Base-by-base conservation (phyloP, 2,113 vertebrate species). In the Agelaius phoeniceus region DNA sequence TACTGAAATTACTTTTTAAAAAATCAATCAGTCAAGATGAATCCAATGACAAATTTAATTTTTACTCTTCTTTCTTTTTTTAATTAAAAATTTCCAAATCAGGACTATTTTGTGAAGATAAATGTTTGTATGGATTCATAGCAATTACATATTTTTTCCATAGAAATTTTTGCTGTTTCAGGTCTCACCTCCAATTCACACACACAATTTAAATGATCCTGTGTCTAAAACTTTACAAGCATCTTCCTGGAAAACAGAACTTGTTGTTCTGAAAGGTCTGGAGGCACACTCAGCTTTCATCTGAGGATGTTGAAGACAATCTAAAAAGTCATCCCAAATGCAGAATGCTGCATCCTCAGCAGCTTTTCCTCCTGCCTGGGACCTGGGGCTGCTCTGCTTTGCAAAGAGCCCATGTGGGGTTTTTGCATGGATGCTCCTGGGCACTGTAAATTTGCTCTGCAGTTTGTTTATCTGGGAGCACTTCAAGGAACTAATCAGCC, bases 361-460 rank as follows among this genome's bases (percentile, higher is more conserved):
- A 91, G 23, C 58, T 93, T 90, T 94, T 95, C 65, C 66, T 72
- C 68, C 61, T 84, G 72, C 63, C 54, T 63, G 82, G 62, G 75
- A 46, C 68, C 65, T 91, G 37, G 21, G 3, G 28, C 28, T 46
- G 52, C 61, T 68, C 44, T 57, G 86, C 12, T 87, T 77, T 46
- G 58, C 44, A 26, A 61, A 75, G 49, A 84, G 46, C 67, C 46
- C 33, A 1, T 16, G 69, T 41, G 71, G 75, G 52, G 8, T 54
- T 93, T 92, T 89, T 92, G 76, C 90, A 77, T 62, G 93, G 74
- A 49, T 93, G 87, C 22, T 57, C 58, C 58, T 35, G 31, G 39
- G 66, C 55, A 76, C 59, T 71, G 61, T 52, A 68, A 94, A 76
- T 44, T 90, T 49, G 39, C 84, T 96, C 84, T 92, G 80, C 35